Percentiles rank a stretch among this genome's conserved stretches.
Conservation (phyloP, 2,888 invertebrate genomes). For the Agonopterix arenella region DNA sequence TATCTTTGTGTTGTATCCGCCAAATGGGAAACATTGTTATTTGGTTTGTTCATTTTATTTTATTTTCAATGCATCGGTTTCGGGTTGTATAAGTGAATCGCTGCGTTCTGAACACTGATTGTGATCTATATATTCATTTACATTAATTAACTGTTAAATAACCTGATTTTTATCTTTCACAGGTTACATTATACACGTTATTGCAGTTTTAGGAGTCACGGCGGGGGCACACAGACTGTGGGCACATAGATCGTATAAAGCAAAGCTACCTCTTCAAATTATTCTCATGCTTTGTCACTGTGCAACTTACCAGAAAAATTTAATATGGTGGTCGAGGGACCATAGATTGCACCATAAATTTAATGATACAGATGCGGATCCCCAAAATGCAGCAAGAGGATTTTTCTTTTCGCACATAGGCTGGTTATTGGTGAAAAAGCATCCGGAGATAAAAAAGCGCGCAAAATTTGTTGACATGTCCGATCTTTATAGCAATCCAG, state of each 20-base stretch:
- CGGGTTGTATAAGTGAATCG: no score
- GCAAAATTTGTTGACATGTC: slow-evolving; percentile 82
- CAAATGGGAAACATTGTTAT: slow-evolving; percentile 14
- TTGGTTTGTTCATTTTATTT: slow-evolving; percentile 5
- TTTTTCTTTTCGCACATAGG: slow-evolving; percentile 90
- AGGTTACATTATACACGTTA: slow-evolving; percentile 21
- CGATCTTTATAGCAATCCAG: slow-evolving; percentile 81
- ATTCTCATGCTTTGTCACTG: slow-evolving; percentile 17
- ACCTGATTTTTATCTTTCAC: slow-evolving; percentile 9
- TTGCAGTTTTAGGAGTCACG: slow-evolving; percentile 33
- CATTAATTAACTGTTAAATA: no score
- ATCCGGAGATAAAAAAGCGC: slow-evolving; percentile 81
- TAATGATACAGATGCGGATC: slow-evolving; percentile 85
- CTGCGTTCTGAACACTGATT: no score
- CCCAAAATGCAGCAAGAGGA: slow-evolving; percentile 86
- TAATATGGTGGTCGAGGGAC: slow-evolving; percentile 74
- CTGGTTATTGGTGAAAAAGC: slow-evolving; percentile 85
- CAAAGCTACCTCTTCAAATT: slow-evolving; percentile 15
- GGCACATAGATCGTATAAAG: slow-evolving; percentile 20
- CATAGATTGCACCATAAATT: slow-evolving; percentile 83
- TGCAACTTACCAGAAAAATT: slow-evolving; percentile 53
- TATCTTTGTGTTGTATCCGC: slow-evolving; percentile 13
- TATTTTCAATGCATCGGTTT: no score
- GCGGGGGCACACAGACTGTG: slow-evolving; percentile 23
- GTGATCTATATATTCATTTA: no score